These are phyloP conservation scores for Acanthosepion esculentum DNA, from an alignment of 2,888 invertebrate species.

Conservation along the genomic window DNA sequence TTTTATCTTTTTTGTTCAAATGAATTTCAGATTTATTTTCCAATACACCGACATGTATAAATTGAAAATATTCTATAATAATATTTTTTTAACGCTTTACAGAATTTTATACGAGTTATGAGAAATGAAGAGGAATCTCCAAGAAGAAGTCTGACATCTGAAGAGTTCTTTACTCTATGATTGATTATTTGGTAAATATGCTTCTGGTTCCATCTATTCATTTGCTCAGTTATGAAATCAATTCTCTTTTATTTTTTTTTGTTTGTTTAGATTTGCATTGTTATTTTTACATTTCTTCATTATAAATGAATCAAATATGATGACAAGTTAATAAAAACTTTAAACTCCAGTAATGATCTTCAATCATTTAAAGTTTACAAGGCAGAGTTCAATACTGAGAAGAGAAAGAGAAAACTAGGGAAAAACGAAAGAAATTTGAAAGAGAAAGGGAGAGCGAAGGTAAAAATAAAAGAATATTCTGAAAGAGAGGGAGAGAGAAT, in stretches of 20 bases:
- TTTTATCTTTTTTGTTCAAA: background rate
- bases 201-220: background rate
- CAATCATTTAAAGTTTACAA: background rate
- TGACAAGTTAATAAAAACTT: background rate
- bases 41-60: background rate
- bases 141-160: background rate
- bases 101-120: background rate
- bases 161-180: background rate
- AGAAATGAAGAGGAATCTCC: background rate
- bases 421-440: rapidly evolving
- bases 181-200: conserved; percentile 14
- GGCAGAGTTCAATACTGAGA: background rate
- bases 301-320: background rate
- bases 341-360: background rate
- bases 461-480: no score
- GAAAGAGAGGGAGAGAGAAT: background rate
- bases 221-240: background rate
- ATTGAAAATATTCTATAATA: conserved; percentile 4
- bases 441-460: background rate
- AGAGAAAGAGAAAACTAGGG: background rate
- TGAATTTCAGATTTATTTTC: background rate
- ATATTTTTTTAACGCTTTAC: background rate
- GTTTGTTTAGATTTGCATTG: background rate
- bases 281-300: background rate
- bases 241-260: background rate